Evolutionary conservation across 2,797 vertebrate species (phyloP).

Genomic region (Hypotaenidia philippensis): DNA sequence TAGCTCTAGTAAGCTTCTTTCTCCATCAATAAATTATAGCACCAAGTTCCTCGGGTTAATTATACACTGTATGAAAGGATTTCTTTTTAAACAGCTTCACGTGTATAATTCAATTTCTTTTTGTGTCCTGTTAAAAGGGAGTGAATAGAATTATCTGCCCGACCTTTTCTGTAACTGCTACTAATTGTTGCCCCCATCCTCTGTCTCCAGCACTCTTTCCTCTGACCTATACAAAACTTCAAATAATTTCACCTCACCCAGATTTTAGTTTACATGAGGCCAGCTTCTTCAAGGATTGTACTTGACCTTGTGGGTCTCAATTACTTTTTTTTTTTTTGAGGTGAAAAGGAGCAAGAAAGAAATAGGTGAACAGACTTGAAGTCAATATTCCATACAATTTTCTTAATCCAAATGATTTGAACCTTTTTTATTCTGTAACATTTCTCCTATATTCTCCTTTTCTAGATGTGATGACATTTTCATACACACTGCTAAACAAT

Average conservation of each 20-base stretch:
- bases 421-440: background rate
- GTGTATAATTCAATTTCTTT: background rate
- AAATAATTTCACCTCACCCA: background rate
- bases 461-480: background rate
- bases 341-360: background rate
- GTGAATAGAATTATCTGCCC: background rate
- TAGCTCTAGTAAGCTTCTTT: background rate
- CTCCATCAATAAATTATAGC: background rate
- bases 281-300: background rate
- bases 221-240: background rate
- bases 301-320: background rate
- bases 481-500: background rate
- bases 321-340: too few relatives aligned
- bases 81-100: background rate
- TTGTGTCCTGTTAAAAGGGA: background rate
- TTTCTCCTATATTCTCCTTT: background rate
- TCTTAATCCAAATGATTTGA: background rate
- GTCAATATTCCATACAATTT: background rate
- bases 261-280: background rate
- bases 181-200: background rate
- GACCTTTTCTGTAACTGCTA: background rate
- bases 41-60: background rate
- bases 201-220: background rate
- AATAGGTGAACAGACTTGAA: background rate
- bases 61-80: background rate